Evolutionary conservation across 2,113 vertebrate genomes (phyloP), one percentile per base, ranked within the genome.

Genomic region (Salvelinus fontinalis): DNA sequence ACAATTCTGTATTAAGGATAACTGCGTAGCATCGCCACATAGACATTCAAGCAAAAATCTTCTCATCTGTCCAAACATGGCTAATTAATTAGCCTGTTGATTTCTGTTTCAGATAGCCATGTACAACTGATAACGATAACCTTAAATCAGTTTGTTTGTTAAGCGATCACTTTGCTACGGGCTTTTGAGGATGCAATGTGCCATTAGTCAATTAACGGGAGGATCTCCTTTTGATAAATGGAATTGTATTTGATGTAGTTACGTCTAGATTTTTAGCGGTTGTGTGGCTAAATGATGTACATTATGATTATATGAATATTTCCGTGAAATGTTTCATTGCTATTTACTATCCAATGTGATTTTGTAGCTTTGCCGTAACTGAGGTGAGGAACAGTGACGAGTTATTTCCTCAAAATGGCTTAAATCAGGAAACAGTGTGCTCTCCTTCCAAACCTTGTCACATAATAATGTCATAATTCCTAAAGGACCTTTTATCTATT

Each of bases 401-500:
- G 6, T 62, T 60, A 66, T 16, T 27, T 67, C 6, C 26, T 27
- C 24, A 27, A 67, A 67, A n/a, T 31, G 13, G 24, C 14, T 67
- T 62, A 6, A 62, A 22, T 62, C 18, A 62, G 7, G 20, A 62
- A n/a, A 62, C 59, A 62, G 59, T 62, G 7, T 72, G 29, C 74
- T 84, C 74, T 85, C 79, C 85, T 82, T 69, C 75, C 79, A 75
- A 81, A 85, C 87, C 84, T 88, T 85, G 89, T 79, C 87, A 85
- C 83, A 83, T 78, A 85, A 86, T 89, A 75, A 82, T 54, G 83
- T 86, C 71, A 70, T 78, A 86, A 71, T 87, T 84, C 84, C 83
- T 86, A 85, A 60, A 44, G 75, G 83, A 86, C 79, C 79, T 87
- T 80, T 87, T 83, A 86, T 91, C 87, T 79, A 60, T 83, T 86